A percentile compares a stretch with the other conserved stretches of the same genome.
These are phyloP conservation scores for Hylaeus volcanicus DNA, from an alignment of 1,140 invertebrate genomes.

Conservation along the genomic window DNA sequence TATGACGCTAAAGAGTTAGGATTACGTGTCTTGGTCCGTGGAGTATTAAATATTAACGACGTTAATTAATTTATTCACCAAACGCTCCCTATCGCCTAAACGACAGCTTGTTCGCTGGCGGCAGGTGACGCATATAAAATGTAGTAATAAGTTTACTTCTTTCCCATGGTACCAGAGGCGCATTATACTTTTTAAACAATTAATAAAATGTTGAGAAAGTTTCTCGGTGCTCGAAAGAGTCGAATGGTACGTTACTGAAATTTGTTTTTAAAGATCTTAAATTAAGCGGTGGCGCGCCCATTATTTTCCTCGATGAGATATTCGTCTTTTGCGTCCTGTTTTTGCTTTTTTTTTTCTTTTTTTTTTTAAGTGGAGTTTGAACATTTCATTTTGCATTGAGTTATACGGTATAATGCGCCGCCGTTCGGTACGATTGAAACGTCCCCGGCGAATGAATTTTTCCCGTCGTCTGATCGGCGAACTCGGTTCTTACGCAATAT, in stretches of 20 bases:
- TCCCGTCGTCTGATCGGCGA: neutral
- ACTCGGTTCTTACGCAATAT: conserved; percentile 49
- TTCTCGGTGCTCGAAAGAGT: neutral
- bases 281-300: too few species aligned
- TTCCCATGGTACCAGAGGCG: neutral
- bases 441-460: neutral
- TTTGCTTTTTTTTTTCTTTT: too few species aligned
- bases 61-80: conserved; percentile 62
- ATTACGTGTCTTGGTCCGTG: conserved; percentile 74
- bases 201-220: too few species aligned
- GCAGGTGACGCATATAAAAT: conserved; percentile 45
- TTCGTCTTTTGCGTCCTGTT: too few species aligned
- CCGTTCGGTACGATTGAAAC: neutral
- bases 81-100: conserved; percentile 60
- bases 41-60: conserved; percentile 70
- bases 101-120: conserved; percentile 28
- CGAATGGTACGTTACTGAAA: too few species aligned
- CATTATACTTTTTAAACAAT: too few species aligned
- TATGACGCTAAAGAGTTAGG: conserved; percentile 60
- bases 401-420: too few species aligned
- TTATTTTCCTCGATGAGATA: too few species aligned
- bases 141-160: conserved; percentile 24
- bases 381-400: too few species aligned
- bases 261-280: too few species aligned
- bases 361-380: too few species aligned